phyloP scores from a whole-genome alignment of 2,797 vertebrate species.

The Danio tinwini region DNA sequence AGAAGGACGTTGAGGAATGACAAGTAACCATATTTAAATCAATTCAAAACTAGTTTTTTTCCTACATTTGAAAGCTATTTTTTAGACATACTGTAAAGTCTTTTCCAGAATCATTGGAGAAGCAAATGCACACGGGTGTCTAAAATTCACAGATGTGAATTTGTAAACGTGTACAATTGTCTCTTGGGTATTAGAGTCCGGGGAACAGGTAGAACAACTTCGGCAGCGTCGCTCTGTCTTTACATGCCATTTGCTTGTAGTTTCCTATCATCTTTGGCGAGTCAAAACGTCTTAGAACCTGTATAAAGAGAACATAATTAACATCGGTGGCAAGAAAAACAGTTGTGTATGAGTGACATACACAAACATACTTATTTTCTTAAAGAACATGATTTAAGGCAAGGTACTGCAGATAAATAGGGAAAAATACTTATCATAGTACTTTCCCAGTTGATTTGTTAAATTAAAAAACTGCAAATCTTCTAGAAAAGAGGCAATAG shows the following conservation, averaged over 20 bases:
- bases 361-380: too few species aligned
- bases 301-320: not conserved
- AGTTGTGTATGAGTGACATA: too few species aligned
- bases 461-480: too few species aligned
- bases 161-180: too few species aligned
- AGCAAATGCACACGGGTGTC: not conserved
- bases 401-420: too few species aligned
- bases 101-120: not conserved
- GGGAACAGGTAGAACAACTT: conserved; percentile 73
- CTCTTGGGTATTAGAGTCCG: conserved; percentile 44
- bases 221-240: conserved; percentile 66
- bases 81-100: not conserved
- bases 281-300: conserved; percentile 72
- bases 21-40: not conserved
- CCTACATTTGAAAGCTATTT: too few species aligned
- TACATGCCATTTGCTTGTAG: conserved; percentile 69
- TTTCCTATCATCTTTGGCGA: not conserved
- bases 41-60: not conserved
- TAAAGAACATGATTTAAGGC: too few species aligned
- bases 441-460: too few species aligned
- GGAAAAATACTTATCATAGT: too few species aligned
- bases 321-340: not conserved
- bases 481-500: too few species aligned
- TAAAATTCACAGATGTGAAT: not conserved
- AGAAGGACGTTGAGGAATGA: not conserved